phyloP scores from a whole-genome alignment of 2,888 invertebrate genomes.

The Seladonia tumulorum region DNA sequence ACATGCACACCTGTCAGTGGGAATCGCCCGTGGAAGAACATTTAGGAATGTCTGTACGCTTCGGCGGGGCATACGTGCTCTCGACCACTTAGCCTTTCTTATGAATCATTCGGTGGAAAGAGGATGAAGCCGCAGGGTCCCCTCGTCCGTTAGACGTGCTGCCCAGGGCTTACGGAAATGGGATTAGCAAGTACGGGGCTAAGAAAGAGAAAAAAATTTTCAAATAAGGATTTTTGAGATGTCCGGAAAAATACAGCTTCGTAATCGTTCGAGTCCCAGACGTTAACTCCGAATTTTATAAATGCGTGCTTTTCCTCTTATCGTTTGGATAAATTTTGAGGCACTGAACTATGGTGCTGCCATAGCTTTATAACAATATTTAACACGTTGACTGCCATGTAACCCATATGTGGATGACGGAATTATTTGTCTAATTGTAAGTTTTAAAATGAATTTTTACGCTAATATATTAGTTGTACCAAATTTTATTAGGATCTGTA shows the following conservation, averaged over 20 bases:
- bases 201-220: background rate
- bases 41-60: background rate
- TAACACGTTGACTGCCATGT: no score
- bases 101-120: background rate
- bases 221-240: background rate
- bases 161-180: background rate
- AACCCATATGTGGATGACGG: no score
- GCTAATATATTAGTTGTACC: no score
- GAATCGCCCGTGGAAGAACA: constrained; percentile 9
- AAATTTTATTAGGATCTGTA: no score
- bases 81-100: background rate
- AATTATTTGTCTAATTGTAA: no score
- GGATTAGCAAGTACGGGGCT: background rate
- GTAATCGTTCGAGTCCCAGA: background rate
- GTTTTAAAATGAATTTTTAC: no score
- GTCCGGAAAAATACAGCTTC: no score
- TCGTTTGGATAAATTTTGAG: no score
- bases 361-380: no score
- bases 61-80: background rate
- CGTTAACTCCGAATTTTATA: background rate
- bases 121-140: background rate
- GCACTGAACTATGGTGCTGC: no score
- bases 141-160: background rate
- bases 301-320: background rate
- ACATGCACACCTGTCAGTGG: background rate